Conservation (phyloP, 2,888 invertebrate species). For the Eulithis testata region DNA sequence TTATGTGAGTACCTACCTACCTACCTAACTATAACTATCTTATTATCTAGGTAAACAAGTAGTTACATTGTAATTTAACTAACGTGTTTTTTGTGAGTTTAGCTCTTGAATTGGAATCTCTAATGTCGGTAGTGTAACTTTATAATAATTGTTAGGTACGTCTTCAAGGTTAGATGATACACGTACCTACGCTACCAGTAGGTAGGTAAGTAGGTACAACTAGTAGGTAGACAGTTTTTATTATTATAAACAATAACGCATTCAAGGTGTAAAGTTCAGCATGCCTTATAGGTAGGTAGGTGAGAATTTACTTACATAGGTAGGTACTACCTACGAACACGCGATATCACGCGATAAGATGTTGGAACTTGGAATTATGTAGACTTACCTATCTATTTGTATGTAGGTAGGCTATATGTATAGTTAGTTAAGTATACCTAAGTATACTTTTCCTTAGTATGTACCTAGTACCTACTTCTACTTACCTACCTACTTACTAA, state of each 20-base stretch:
- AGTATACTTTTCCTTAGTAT: too few relatives aligned
- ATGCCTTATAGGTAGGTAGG: constrained; percentile 4
- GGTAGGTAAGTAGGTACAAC: too few relatives aligned
- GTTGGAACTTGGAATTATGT: background rate
- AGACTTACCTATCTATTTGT: background rate
- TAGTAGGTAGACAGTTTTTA: constrained; percentile 5
- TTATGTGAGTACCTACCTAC: constrained; percentile 25
- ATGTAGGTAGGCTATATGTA: background rate
- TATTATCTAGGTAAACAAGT: background rate
- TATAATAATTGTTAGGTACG: constrained; percentile 6
- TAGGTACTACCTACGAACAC: constrained; percentile 6
- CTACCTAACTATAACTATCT: background rate
- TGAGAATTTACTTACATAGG: background rate
- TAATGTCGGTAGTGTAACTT: background rate
- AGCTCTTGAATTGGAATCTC: background rate
- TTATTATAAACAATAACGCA: background rate
- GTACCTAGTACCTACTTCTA: background rate
- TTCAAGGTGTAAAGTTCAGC: constrained; percentile 26
- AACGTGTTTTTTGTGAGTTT: constrained; percentile 20
- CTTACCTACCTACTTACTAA: background rate
- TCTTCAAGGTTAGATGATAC: constrained; percentile 33
- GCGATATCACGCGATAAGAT: constrained; percentile 28
- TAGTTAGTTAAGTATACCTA: background rate
- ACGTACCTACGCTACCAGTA: background rate
- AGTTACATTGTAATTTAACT: constrained; percentile 6